phyloP scores from a whole-genome alignment of 30 jellyfish, hydroid and myxozoan species.

The Euphysa ruthae region DNA sequence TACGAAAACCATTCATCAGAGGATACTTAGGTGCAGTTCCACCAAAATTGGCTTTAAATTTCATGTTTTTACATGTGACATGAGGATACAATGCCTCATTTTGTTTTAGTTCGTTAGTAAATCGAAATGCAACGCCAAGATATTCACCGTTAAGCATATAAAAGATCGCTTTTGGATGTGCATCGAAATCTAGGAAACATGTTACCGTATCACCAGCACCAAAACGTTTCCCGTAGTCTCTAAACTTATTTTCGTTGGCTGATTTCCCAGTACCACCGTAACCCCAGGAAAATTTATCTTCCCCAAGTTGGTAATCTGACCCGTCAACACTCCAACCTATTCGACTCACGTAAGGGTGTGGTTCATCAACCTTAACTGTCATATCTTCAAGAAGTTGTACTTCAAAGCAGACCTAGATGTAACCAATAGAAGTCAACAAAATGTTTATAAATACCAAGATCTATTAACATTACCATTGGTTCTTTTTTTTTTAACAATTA shows the following conservation, averaged over 20 bases:
- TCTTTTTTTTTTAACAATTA: too few relatives aligned
- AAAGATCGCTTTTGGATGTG: conserved; percentile 65
- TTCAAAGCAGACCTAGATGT: conserved; percentile 84
- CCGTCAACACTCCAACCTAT: conserved; percentile 98
- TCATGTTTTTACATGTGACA: conserved; percentile 68
- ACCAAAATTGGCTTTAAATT: conserved; percentile 77
- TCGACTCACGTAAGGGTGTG: conserved; percentile 62
- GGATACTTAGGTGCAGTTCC: conserved; percentile 65
- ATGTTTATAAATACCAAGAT: not conserved
- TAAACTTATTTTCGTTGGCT: conserved; percentile 56
- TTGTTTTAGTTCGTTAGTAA: conserved; percentile 53
- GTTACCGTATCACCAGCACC: conserved; percentile 81
- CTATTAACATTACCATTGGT: not conserved
- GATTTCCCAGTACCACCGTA: conserved; percentile 97
- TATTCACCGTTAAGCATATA: conserved; percentile 81
- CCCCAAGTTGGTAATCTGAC: conserved; percentile 86
- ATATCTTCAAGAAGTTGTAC: conserved; percentile 58
- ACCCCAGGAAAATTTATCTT: conserved; percentile 89
- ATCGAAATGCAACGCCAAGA: conserved; percentile 84
- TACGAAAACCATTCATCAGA: conserved; percentile 65
- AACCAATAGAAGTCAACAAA: too few relatives aligned
- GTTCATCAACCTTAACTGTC: conserved; percentile 65
- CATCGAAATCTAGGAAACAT: conserved; percentile 71
- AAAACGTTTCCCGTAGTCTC: conserved; percentile 71
- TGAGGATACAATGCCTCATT: conserved; percentile 82